Evolutionary conservation across 2,113 vertebrate genomes (phyloP).

Genomic region (Galbula dea): DNA sequence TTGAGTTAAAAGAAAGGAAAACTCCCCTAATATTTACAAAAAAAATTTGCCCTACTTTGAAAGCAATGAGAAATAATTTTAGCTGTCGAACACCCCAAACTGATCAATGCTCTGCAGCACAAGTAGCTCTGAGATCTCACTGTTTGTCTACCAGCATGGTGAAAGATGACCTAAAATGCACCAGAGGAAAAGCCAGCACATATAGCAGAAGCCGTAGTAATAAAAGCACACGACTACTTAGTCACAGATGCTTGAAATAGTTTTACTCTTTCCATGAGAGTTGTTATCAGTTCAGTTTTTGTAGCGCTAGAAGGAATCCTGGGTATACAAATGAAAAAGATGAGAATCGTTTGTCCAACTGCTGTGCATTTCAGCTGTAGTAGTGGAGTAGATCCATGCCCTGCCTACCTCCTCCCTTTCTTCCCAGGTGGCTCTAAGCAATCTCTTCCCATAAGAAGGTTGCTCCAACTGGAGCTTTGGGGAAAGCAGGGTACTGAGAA

Average conservation of each 20-base stretch:
- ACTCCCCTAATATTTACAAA: neutral
- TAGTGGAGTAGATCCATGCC: neutral
- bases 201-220: neutral
- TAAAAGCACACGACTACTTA: neutral
- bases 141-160: neutral
- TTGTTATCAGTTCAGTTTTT: neutral
- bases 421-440: neutral
- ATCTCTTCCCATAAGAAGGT: neutral
- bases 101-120: neutral
- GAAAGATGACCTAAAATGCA: neutral
- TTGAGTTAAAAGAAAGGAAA: neutral
- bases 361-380: neutral
- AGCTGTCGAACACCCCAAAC: neutral
- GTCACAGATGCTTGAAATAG: neutral
- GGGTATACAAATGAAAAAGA: neutral
- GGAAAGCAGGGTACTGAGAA: neutral
- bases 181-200: neutral
- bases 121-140: neutral
- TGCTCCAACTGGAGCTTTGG: neutral
- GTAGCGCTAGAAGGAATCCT: neutral
- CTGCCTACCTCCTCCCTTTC: neutral
- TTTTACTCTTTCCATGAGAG: neutral
- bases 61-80: neutral
- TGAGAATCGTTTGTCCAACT: neutral
- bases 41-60: neutral